Conservation (phyloP, 2,113 vertebrate species). For the Brachyhypopomus occidentalis region DNA sequence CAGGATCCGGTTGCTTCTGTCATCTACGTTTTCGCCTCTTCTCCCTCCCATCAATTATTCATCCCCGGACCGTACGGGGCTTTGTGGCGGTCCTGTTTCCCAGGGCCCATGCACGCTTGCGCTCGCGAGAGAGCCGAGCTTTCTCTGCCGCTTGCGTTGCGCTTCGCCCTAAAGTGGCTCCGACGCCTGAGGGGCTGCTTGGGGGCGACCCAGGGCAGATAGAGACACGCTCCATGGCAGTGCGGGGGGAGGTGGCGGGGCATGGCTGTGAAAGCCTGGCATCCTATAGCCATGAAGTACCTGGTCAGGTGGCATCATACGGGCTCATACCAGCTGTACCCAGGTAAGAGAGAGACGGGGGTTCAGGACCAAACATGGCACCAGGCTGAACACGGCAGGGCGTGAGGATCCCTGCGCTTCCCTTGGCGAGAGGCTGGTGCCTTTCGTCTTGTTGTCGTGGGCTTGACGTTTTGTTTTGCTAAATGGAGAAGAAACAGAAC, state of each 20-base stretch:
- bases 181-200: constrained; percentile 49
- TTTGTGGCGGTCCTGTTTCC: constrained; percentile 71
- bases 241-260: constrained; percentile 55
- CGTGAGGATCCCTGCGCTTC: too few relatives aligned
- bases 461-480: too few relatives aligned
- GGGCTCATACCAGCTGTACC: constrained; percentile 92
- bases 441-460: too few relatives aligned
- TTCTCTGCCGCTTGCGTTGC: not conserved
- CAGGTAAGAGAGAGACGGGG: constrained; percentile 78
- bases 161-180: constrained; percentile 8
- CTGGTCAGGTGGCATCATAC: constrained; percentile 89
- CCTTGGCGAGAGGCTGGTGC: too few relatives aligned
- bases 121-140: too few relatives aligned
- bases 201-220: constrained; percentile 3
- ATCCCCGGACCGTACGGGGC: constrained; percentile 71
- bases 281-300: constrained; percentile 85
- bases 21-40: constrained; percentile 71
- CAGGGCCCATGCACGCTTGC: too few relatives aligned
- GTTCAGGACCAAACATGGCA: not conserved
- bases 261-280: constrained; percentile 91
- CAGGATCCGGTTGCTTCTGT: constrained; percentile 62
- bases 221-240: constrained; percentile 19
- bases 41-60: constrained; percentile 84
- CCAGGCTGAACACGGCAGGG: too few relatives aligned
- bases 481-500: too few relatives aligned